Percentiles rank a stretch among this genome's conserved stretches.
phyloP scores from a whole-genome alignment of 2,888 invertebrate species.

The Nemoura dubitans region DNA sequence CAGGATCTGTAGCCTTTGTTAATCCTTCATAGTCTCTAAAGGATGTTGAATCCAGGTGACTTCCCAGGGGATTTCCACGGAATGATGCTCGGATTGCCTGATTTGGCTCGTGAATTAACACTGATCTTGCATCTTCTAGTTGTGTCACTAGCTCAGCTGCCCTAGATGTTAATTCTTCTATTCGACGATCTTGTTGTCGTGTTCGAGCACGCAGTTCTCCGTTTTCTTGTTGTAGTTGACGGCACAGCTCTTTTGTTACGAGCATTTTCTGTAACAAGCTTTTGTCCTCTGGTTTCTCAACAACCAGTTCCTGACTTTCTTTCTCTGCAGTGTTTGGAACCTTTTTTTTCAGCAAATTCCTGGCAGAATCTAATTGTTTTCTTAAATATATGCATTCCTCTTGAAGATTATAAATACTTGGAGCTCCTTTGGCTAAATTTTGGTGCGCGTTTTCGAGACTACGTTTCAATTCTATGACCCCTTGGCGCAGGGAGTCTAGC shows the following conservation, averaged over 20 bases:
- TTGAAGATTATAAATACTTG: constrained; percentile 43
- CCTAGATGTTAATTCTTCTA: constrained; percentile 47
- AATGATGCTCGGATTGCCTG: background rate
- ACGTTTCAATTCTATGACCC: constrained; percentile 43
- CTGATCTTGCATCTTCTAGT: constrained; percentile 43
- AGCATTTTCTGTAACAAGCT: background rate
- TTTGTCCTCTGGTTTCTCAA: background rate
- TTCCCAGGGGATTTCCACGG: background rate
- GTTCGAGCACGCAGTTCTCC: constrained; percentile 48
- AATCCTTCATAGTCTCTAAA: background rate
- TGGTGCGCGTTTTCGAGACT: constrained; percentile 44
- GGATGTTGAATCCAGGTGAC: background rate
- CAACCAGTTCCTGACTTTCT: background rate
- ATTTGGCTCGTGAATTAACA: background rate
- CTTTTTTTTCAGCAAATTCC: constrained; percentile 16
- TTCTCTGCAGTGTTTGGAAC: background rate
- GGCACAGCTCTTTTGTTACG: background rate
- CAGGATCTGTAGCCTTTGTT: background rate
- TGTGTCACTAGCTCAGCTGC: constrained; percentile 43
- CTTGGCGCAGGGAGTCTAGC: constrained; percentile 34
- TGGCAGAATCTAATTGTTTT: constrained; percentile 44
- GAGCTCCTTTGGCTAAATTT: constrained; percentile 36
- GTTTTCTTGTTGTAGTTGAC: constrained; percentile 53
- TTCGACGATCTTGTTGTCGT: constrained; percentile 46
- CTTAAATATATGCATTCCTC: constrained; percentile 38